Conservation (phyloP, 2,113 vertebrate genomes). For the Colaptes auratus region DNA sequence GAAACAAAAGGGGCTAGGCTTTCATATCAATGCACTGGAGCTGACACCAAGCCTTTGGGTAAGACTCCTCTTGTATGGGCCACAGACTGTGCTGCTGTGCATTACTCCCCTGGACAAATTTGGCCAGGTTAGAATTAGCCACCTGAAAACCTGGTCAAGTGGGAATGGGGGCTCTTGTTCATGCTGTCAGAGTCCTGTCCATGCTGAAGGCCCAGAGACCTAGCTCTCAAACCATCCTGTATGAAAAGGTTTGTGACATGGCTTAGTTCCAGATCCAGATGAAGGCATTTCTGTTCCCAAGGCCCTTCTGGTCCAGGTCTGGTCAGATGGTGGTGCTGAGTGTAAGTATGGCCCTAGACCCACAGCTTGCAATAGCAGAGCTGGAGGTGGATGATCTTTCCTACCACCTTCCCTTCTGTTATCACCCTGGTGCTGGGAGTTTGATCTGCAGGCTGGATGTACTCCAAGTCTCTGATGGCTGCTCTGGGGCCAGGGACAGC, state of each 20-base stretch:
- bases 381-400: background rate
- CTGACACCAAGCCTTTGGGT: background rate
- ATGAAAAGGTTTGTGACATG: background rate
- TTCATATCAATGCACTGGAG: background rate
- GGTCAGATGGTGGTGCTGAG: background rate
- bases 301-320: background rate
- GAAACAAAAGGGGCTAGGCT: background rate
- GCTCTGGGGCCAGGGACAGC: background rate
- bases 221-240: background rate
- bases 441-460: background rate
- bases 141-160: background rate
- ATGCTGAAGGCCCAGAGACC: background rate
- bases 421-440: background rate
- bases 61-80: background rate
- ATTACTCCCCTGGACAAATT: background rate
- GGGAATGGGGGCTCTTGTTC: background rate
- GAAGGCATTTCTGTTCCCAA: background rate
- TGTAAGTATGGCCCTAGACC: background rate
- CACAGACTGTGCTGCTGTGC: background rate
- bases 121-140: background rate
- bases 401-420: background rate
- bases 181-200: too few relatives aligned
- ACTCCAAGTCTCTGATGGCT: background rate
- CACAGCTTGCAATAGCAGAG: fast-evolving
- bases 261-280: background rate